A percentile compares a stretch with the other conserved stretches of the same genome.
phyloP scores from a whole-genome alignment of 53 echinoderm and acorn worm species.

The Hippasteria phrygiana region DNA sequence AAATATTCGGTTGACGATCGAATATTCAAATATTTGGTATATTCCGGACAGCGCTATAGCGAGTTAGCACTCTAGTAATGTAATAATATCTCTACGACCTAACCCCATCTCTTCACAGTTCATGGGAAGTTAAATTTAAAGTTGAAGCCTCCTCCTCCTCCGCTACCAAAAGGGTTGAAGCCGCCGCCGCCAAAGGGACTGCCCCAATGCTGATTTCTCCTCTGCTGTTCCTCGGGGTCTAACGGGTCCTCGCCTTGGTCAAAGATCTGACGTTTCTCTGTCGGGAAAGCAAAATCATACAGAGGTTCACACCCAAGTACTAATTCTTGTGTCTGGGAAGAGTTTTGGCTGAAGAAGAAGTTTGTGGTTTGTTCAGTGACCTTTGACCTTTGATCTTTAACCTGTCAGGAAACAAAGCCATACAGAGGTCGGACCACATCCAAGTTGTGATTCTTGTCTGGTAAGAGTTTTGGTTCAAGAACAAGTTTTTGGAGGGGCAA shows the following conservation, averaged over 20 bases:
- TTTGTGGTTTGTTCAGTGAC: too few relatives aligned
- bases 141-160: conserved; percentile 71
- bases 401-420: too few relatives aligned
- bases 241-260: conserved; percentile 94
- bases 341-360: background rate
- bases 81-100: background rate
- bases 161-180: conserved; percentile 95
- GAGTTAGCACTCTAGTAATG: background rate
- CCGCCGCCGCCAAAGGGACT: conserved; percentile 83
- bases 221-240: conserved; percentile 92
- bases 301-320: too few relatives aligned
- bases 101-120: background rate
- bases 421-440: too few relatives aligned
- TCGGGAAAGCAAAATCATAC: background rate
- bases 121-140: conserved; percentile 79
- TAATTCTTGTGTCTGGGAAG: too few relatives aligned
- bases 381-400: too few relatives aligned
- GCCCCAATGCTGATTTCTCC: conserved; percentile 79
- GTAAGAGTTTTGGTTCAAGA: too few relatives aligned
- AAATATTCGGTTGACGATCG: too few relatives aligned
- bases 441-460: too few relatives aligned
- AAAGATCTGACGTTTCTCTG: conserved; percentile 92
- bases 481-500: too few relatives aligned
- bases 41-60: too few relatives aligned
- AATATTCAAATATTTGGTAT: too few relatives aligned